Conservation (phyloP, 2,888 invertebrate genomes). For the Chelonus formosanus region DNA sequence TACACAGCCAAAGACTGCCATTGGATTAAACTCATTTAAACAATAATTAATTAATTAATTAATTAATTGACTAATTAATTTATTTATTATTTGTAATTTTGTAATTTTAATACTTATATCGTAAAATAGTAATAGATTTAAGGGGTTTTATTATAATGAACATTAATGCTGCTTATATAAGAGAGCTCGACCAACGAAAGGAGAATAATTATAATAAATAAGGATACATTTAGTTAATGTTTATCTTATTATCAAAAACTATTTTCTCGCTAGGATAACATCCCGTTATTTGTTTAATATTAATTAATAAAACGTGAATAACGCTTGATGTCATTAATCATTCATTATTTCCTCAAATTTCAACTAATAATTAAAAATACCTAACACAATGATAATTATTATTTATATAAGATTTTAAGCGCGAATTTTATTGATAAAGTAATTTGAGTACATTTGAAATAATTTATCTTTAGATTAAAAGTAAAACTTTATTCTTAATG, state of each 20-base stretch:
- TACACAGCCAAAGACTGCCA: constrained; percentile 23
- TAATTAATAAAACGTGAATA: no score
- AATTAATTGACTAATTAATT: neutral
- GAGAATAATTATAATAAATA: no score
- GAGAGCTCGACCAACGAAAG: constrained; percentile 1
- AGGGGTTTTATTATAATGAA: neutral
- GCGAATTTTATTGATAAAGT: no score
- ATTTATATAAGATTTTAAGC: no score
- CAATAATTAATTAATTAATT: no score
- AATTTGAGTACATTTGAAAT: neutral
- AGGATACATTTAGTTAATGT: neutral
- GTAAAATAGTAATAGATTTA: constrained; percentile 1
- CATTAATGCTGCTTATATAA: constrained; percentile 3
- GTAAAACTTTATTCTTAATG: neutral
- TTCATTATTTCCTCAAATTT: no score
- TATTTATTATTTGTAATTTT: constrained; percentile 8
- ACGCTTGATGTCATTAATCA: no score
- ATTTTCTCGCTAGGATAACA: neutral
- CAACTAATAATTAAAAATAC: no score
- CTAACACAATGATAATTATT: no score
- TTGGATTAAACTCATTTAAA: constrained; percentile 5
- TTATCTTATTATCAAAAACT: neutral
- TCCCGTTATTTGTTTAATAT: no score
- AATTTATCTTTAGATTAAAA: neutral
- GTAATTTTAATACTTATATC: neutral